phyloP scores from a whole-genome alignment of 2,797 vertebrate genomes.

The Halcyon chelicuti region DNA sequence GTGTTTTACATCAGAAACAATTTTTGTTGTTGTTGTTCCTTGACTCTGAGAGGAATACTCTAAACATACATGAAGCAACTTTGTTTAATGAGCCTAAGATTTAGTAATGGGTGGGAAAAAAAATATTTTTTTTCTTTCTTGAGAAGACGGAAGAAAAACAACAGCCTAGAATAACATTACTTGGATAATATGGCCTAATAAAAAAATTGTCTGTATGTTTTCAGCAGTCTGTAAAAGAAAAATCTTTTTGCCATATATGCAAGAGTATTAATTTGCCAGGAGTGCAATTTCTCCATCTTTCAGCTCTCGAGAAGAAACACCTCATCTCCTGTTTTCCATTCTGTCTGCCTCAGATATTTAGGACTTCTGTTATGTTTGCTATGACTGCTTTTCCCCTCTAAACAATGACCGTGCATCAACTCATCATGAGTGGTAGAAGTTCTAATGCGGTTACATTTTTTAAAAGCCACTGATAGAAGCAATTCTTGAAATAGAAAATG shows the following conservation, averaged over 20 bases:
- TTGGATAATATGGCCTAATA: background rate
- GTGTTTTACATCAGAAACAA: background rate
- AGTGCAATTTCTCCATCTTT: background rate
- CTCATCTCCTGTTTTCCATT: background rate
- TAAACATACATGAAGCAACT: background rate
- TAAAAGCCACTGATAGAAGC: background rate
- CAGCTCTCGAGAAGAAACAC: background rate
- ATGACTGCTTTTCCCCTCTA: background rate
- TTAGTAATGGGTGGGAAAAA: fast-evolving
- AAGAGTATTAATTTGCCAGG: background rate
- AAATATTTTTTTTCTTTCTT: background rate
- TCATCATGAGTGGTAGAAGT: background rate
- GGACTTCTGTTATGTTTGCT: background rate
- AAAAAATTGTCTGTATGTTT: background rate
- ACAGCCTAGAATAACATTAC: background rate
- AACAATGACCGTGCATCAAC: background rate
- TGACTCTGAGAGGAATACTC: background rate
- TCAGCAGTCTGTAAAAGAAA: background rate
- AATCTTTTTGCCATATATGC: background rate
- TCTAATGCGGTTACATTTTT: background rate
- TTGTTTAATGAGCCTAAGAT: background rate
- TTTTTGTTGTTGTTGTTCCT: background rate
- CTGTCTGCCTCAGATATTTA: background rate
- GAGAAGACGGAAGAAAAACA: background rate
- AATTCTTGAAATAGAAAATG: background rate